Percentiles rank a stretch among this genome's conserved stretches.
Evolutionary conservation across 2,113 vertebrate genomes (phyloP).

Genomic region (Saguinus midas): DNA sequence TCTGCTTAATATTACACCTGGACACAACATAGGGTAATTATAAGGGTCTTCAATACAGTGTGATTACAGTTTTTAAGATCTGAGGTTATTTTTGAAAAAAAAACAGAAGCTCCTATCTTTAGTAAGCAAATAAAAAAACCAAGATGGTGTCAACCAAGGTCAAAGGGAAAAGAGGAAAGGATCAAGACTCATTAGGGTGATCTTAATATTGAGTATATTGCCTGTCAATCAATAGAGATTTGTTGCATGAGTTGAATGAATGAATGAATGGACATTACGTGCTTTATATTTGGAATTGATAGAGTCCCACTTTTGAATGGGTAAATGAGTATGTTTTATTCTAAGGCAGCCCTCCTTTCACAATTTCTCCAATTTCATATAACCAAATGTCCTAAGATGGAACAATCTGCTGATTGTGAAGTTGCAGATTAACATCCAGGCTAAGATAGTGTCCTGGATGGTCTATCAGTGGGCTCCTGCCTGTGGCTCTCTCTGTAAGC

Average conservation of each 20-base stretch:
- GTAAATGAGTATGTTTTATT: background rate
- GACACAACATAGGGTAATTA: background rate
- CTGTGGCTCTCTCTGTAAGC: background rate
- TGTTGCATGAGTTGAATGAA: background rate
- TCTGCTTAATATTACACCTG: slow-evolving; percentile 6
- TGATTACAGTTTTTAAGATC: background rate
- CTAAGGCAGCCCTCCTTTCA: background rate
- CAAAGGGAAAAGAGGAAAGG: background rate
- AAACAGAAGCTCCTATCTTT: background rate
- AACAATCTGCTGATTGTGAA: background rate
- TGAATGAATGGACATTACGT: background rate
- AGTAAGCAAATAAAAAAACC: background rate
- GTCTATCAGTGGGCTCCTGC: background rate
- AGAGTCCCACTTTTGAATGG: background rate
- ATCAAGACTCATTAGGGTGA: background rate
- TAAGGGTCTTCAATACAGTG: background rate
- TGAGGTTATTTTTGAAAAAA: slow-evolving; percentile 2
- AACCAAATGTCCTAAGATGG: background rate
- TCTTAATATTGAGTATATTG: background rate
- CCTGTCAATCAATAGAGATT: background rate
- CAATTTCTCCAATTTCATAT: background rate
- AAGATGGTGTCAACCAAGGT: background rate
- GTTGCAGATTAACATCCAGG: background rate
- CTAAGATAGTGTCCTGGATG: background rate
- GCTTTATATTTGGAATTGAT: background rate